Evolutionary conservation across 2,797 vertebrate species (phyloP).

Genomic region (Eulemur albifrons): DNA sequence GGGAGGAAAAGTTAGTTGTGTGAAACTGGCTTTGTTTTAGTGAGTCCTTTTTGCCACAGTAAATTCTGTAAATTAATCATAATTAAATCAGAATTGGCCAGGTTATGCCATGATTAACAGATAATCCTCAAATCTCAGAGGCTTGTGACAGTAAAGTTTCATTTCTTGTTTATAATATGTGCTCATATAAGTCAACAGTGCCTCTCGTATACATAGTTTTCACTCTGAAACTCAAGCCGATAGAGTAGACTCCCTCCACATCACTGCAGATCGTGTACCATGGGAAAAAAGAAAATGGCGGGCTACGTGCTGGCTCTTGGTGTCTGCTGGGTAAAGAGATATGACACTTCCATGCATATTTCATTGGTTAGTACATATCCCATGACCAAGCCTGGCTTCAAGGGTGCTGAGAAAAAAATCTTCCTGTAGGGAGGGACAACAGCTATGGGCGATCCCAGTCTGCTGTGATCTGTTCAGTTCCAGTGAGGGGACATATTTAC

Average conservation of each 20-base stretch:
- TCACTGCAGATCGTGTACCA: background rate
- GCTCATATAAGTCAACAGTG: background rate
- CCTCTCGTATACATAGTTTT: background rate
- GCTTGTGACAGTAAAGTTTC: background rate
- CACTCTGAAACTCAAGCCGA: background rate
- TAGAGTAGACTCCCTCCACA: background rate
- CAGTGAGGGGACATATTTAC: background rate
- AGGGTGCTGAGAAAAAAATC: background rate
- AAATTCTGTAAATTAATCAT: background rate
- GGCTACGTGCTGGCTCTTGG: background rate
- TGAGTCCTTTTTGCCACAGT: background rate
- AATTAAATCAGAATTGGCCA: background rate
- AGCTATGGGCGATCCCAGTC: background rate
- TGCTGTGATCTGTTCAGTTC: background rate
- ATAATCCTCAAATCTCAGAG: background rate
- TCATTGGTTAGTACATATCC: background rate
- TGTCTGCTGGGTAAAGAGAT: background rate
- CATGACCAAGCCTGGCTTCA: background rate
- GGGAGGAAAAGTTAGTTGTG: background rate
- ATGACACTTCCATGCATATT: background rate
- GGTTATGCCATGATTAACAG: background rate
- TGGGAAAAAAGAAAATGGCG: background rate
- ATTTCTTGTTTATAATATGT: background rate
- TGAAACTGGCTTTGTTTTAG: background rate
- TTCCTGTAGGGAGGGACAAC: background rate